Evolutionary conservation across 2,113 vertebrate species (phyloP).

Genomic region (Dunckerocampus dactyliophorus): DNA sequence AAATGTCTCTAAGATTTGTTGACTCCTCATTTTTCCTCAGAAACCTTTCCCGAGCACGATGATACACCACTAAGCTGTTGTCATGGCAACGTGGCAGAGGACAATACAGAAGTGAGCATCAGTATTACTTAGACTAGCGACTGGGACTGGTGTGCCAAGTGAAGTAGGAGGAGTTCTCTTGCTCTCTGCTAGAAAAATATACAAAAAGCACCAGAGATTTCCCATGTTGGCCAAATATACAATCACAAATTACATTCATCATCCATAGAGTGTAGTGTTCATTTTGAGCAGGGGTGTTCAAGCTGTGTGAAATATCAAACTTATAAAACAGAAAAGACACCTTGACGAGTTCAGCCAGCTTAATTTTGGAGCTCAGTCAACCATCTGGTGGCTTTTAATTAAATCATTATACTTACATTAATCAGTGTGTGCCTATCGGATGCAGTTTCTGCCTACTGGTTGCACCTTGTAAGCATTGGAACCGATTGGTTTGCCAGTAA

Average conservation of each 20-base stretch:
- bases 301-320: background rate
- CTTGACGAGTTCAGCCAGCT: background rate
- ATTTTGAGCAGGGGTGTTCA: background rate
- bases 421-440: background rate
- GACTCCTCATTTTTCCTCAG: constrained; percentile 49
- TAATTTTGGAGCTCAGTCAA: background rate
- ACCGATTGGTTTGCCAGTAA: no score
- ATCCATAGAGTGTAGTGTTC: background rate
- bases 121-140: constrained; percentile 62
- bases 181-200: constrained; percentile 31
- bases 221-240: background rate
- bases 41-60: constrained; percentile 39
- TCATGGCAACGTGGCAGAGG: constrained; percentile 56
- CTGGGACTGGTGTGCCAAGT: constrained; percentile 42
- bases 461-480: background rate
- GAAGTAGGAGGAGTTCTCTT: no score
- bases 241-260: background rate
- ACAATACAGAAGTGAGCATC: constrained; percentile 49
- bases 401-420: background rate
- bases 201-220: constrained; percentile 12
- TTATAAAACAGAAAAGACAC: constrained; percentile 10
- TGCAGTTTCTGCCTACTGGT: background rate
- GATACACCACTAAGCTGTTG: constrained; percentile 45
- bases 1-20: constrained; percentile 22
- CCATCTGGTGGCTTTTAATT: constrained; percentile 13